Conservation (phyloP, 37 sponge, comb jelly and placozoan species). For the Lycopodina hypogea region DNA sequence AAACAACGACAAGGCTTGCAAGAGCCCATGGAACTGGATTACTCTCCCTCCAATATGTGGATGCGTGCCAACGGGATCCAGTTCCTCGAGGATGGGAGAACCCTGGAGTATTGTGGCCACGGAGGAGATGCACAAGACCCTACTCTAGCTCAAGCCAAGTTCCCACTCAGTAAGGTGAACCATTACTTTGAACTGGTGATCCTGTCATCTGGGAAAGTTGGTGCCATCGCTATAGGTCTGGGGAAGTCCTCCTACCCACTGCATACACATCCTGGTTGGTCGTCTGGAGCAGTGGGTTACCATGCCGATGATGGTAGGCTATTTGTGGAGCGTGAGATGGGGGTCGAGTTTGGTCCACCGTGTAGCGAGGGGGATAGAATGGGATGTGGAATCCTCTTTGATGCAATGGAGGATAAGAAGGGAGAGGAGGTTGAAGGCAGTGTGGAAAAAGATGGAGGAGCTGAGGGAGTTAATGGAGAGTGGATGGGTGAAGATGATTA, state of each 20-base stretch:
- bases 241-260: conserved; percentile 60
- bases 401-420: background rate
- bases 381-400: conserved; percentile 74
- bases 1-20: conserved; percentile 13
- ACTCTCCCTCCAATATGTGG: conserved; percentile 51
- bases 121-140: conserved; percentile 47
- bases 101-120: conserved; percentile 59
- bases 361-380: conserved; percentile 63
- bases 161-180: conserved; percentile 23
- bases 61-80: conserved; percentile 61
- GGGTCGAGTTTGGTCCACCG: conserved; percentile 59
- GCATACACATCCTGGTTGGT: conserved; percentile 70
- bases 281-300: conserved; percentile 59
- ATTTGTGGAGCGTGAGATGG: conserved; percentile 53
- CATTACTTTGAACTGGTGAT: conserved; percentile 88
- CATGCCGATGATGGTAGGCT: conserved; percentile 77
- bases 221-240: conserved; percentile 75
- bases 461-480: background rate
- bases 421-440: background rate
- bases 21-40: conserved; percentile 42
- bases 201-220: conserved; percentile 48
- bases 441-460: background rate
- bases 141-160: conserved; percentile 58
- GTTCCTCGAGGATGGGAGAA: conserved; percentile 51
- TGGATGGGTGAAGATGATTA: background rate